phyloP scores from a whole-genome alignment of 2,888 invertebrate species.

The Rhyacophila evoluta region DNA sequence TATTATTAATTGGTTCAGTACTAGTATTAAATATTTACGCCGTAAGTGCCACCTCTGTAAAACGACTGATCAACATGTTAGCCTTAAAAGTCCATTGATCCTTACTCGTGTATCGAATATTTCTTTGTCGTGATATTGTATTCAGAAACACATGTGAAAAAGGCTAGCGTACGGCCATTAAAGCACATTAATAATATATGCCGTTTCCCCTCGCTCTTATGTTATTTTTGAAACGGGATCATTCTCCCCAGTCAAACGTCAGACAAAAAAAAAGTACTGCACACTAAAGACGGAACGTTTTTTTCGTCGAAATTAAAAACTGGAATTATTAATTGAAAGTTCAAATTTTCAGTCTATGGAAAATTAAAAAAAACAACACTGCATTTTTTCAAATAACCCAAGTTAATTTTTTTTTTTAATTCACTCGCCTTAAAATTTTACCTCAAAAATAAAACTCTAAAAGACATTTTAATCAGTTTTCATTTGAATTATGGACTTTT shows the following conservation, averaged over 20 bases:
- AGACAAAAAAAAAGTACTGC: not conserved
- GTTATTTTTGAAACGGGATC: slow-evolving; percentile 1
- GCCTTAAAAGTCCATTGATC: not conserved
- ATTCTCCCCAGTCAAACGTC: slow-evolving; percentile 8
- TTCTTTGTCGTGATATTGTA: slow-evolving; percentile 3
- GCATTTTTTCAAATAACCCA: no score
- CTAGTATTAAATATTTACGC: no score
- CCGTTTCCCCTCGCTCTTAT: not conserved
- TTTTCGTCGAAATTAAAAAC: not conserved
- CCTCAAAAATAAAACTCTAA: no score
- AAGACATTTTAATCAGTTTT: no score
- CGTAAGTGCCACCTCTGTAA: no score
- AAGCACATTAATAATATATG: slow-evolving; percentile 7
- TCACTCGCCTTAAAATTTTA: no score
- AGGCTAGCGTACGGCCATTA: slow-evolving; percentile 17
- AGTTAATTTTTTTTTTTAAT: no score
- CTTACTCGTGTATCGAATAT: not conserved
- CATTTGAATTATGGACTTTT: no score
- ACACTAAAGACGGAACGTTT: not conserved
- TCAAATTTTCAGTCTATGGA: not conserved
- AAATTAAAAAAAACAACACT: no score
- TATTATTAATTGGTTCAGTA: no score
- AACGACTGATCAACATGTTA: no score
- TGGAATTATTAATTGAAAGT: not conserved
- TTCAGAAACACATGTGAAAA: not conserved